Conservation (phyloP, 2,888 invertebrate genomes). For the Acrocera orbiculus region DNA sequence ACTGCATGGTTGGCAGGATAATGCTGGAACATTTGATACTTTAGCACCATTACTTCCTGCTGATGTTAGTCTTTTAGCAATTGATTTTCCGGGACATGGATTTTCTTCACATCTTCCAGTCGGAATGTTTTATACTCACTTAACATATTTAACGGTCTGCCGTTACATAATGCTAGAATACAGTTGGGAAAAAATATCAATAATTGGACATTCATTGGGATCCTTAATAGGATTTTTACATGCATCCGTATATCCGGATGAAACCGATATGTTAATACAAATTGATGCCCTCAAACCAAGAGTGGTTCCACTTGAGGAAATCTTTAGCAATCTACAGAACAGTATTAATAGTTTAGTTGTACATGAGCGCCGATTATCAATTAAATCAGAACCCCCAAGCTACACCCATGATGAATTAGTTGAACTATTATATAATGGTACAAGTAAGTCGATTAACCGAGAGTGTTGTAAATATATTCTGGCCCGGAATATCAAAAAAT, state of each 20-base stretch:
- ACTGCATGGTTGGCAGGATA: conserved; percentile 66
- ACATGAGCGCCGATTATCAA: too few species aligned
- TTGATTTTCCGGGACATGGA: conserved; percentile 58
- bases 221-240: conserved; percentile 43
- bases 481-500: conserved; percentile 38
- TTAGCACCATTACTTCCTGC: conserved; percentile 41
- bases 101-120: conserved; percentile 46
- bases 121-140: conserved; percentile 34
- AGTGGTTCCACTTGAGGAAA: conserved; percentile 14
- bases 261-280: conserved; percentile 25
- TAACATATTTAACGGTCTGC: conserved; percentile 33
- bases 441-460: conserved; percentile 36
- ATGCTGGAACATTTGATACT: conserved; percentile 57
- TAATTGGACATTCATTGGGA: conserved; percentile 54
- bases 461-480: conserved; percentile 38
- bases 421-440: conserved; percentile 37
- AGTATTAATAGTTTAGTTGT: too few species aligned
- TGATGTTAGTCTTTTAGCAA: conserved; percentile 37
- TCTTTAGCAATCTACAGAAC: too few species aligned
- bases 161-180: conserved; percentile 43
- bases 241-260: conserved; percentile 37
- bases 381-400: conserved; percentile 38
- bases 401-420: conserved; percentile 45
- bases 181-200: conserved; percentile 48
- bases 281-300: conserved; percentile 25